Percentiles rank a stretch among this genome's conserved stretches.
phyloP scores from a whole-genome alignment of 2,113 vertebrate genomes.

The Ictalurus furcatus region DNA sequence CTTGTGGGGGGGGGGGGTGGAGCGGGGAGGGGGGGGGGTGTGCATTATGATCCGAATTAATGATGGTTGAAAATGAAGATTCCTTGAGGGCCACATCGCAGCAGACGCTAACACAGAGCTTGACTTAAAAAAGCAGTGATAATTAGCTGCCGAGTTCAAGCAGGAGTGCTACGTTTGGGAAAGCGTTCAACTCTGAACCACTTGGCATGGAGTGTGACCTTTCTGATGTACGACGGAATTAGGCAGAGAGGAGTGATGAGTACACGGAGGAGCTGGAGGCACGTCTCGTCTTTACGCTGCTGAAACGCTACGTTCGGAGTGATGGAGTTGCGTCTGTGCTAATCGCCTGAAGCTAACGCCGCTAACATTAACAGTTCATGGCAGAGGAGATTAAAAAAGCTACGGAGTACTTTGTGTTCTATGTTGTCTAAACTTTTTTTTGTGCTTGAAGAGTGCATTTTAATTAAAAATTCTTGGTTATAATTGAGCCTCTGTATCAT shows the following conservation, averaged over 20 bases:
- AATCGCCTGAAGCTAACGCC: background rate
- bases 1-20: too few species aligned
- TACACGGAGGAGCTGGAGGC: constrained; percentile 13
- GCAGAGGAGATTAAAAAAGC: constrained; percentile 20
- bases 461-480: background rate
- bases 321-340: constrained; percentile 13
- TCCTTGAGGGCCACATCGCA: background rate
- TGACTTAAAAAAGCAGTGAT: background rate
- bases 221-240: constrained; percentile 5
- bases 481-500: background rate
- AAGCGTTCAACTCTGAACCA: background rate
- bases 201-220: constrained; percentile 15
- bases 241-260: constrained; percentile 14
- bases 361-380: constrained; percentile 16
- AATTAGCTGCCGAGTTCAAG: background rate
- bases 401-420: background rate
- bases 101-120: background rate
- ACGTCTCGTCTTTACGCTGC: background rate
- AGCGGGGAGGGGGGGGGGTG: accelerated
- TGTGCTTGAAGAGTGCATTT: background rate
- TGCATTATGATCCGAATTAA: background rate
- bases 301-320: background rate
- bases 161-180: background rate
- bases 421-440: background rate
- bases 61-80: background rate